Evolutionary conservation across 2,888 invertebrate species (phyloP), one percentile per base, ranked within the genome.

Genomic region (Trachelus stipa): DNA sequence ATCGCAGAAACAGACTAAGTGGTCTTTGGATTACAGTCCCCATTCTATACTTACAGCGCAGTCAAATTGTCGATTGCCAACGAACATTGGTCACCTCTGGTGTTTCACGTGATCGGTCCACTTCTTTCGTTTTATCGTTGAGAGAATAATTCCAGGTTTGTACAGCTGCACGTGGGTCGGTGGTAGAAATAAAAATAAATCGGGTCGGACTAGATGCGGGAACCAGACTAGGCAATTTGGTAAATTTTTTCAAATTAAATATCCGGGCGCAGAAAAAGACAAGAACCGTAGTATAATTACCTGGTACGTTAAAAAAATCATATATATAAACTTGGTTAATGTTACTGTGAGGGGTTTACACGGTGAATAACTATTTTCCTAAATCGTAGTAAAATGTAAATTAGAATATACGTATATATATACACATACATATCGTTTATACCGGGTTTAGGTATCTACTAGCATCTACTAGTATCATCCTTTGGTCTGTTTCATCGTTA

Each of bases 401-500:
- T 40, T 40, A 40, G 15, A 40, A 15, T 37, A 4, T 37, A 37
- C 37, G 4, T 40, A 6, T 15, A 12, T 4, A 12, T 37, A 12
- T 35, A 35, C 0, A 37, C 6, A 73, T 40, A 34, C 73, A 30
- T 56, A 75, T 75, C 81, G 81, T 84, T 6, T 23, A 40, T 40
- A 23, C 40, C 23, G 23, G 40, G 23, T 23, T 40, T 2, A 23
- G 23, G 23, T 15, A 40, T 9, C 40, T 40, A 40, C 23, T 23
- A 9, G 23, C 6, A 40, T 9, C 40, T 40, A 40, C 23, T 23
- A 9, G 40, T 40, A 23, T 9, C 6, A 40, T 9, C 6, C 40
- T 15, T 23, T 40, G 40, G 40, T 40, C 40, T 15, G 15, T 23
- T 23, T 84, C 81, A 84, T 85, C 79, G 82, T 84, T 83, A 83